These are phyloP conservation scores for Platichthys stellatus DNA, from an alignment of 2,113 vertebrate species.

Conservation along the genomic window DNA sequence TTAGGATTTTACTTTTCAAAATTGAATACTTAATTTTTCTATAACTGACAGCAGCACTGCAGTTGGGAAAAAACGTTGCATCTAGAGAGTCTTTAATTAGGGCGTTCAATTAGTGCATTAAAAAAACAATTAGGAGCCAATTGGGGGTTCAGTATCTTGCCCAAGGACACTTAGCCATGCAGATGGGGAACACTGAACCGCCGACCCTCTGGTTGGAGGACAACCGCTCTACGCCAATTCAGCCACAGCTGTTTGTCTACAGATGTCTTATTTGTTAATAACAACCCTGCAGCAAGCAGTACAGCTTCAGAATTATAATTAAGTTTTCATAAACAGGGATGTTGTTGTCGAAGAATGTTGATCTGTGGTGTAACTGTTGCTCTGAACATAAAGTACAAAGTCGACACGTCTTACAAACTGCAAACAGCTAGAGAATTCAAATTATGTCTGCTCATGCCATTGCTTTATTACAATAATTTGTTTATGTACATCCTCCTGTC, in stretches of 20 bases:
- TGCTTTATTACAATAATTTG: not conserved
- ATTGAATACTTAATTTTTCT: not conserved
- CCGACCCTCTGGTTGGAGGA: too few species aligned
- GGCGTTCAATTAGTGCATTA: not conserved
- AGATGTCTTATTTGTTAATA: not conserved
- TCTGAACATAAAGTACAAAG: not conserved
- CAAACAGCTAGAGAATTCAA: not conserved
- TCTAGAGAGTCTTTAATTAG: slow-evolving; percentile 36
- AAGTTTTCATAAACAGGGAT: slow-evolving; percentile 22
- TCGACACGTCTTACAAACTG: not conserved
- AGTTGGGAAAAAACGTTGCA: not conserved
- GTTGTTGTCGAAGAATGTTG: not conserved
- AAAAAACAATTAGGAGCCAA: too few species aligned
- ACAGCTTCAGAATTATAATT: slow-evolving; percentile 23
- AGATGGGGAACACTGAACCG: too few species aligned
- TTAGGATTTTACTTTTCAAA: too few species aligned
- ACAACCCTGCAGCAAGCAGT: not conserved
- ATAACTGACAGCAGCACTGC: slow-evolving; percentile 4
- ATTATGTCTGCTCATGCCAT: not conserved
- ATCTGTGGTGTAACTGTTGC: not conserved
- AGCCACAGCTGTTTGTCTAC: too few species aligned
- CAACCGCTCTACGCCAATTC: too few species aligned
- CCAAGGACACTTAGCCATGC: too few species aligned
- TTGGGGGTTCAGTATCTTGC: too few species aligned
- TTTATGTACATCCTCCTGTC: not conserved